Evolutionary conservation across 2,888 invertebrate genomes (phyloP).

Genomic region (Hanleya hanleyi): DNA sequence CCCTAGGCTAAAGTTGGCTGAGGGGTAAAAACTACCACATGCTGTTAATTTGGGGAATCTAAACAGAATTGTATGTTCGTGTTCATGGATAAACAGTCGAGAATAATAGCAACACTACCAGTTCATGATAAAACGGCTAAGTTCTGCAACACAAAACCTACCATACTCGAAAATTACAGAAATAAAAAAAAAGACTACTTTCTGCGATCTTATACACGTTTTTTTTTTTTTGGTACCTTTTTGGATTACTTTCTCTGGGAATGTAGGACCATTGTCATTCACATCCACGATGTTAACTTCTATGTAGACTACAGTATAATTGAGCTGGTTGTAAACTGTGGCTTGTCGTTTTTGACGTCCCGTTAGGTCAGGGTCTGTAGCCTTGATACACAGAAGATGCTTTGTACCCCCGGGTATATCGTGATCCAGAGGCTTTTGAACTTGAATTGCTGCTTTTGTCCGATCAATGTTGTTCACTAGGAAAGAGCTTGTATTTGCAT

Average conservation of each 20-base stretch:
- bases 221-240: too few relatives aligned
- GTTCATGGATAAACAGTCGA: too few relatives aligned
- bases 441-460: neutral
- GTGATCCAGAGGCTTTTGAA: neutral
- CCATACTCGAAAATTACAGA: too few relatives aligned
- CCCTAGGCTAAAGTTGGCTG: too few relatives aligned
- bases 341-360: neutral
- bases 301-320: slow-evolving; percentile 39
- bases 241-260: slow-evolving; percentile 18
- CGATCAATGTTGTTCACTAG: neutral
- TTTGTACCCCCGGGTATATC: neutral
- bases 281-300: slow-evolving; percentile 45
- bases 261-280: slow-evolving; percentile 58
- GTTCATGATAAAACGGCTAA: too few relatives aligned
- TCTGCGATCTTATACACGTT: too few relatives aligned
- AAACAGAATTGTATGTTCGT: too few relatives aligned
- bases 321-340: neutral
- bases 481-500: neutral
- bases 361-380: neutral
- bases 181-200: too few relatives aligned
- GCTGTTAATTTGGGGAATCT: too few relatives aligned
- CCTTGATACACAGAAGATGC: neutral
- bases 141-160: too few relatives aligned
- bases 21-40: too few relatives aligned
- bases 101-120: too few relatives aligned